Evolutionary conservation across 2,888 invertebrate genomes (phyloP).

Genomic region (Harpagoxenus sublaevis): DNA sequence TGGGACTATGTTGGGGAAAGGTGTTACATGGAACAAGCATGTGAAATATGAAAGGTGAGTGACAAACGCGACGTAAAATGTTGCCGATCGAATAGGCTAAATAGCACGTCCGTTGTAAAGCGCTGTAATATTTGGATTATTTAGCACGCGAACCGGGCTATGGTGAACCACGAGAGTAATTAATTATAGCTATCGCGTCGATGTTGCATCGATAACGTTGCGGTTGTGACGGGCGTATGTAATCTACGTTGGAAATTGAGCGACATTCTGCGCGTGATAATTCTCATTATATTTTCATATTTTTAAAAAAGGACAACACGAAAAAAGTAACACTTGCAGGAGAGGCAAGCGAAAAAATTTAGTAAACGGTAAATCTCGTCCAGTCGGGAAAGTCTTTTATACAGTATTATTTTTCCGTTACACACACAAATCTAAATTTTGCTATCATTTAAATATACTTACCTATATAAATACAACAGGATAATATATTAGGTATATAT

Average conservation of each 20-base stretch:
- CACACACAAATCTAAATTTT: background rate
- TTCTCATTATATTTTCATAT: conserved; percentile 20
- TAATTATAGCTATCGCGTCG: conserved; percentile 49
- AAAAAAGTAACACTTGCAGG: background rate
- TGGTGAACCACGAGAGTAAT: conserved; percentile 45
- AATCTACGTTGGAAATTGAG: conserved; percentile 41
- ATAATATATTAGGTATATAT: background rate
- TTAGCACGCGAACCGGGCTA: conserved; percentile 39
- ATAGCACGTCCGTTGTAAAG: conserved; percentile 28
- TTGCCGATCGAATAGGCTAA: conserved; percentile 5
- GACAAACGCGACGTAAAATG: conserved; percentile 28
- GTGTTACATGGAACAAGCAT: background rate
- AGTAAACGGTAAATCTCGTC: background rate
- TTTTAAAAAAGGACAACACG: background rate
- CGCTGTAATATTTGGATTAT: conserved; percentile 48
- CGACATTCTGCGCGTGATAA: conserved; percentile 36
- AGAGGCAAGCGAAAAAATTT: background rate
- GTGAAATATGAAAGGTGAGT: conserved; percentile 30
- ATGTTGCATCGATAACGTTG: conserved; percentile 49
- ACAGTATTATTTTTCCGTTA: background rate
- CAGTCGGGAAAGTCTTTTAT: background rate
- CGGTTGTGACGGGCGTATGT: conserved; percentile 15
- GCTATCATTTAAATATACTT: background rate
- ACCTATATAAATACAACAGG: background rate
- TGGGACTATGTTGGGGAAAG: background rate